phyloP scores from a whole-genome alignment of 2,113 vertebrate species.

The Grus americana region DNA sequence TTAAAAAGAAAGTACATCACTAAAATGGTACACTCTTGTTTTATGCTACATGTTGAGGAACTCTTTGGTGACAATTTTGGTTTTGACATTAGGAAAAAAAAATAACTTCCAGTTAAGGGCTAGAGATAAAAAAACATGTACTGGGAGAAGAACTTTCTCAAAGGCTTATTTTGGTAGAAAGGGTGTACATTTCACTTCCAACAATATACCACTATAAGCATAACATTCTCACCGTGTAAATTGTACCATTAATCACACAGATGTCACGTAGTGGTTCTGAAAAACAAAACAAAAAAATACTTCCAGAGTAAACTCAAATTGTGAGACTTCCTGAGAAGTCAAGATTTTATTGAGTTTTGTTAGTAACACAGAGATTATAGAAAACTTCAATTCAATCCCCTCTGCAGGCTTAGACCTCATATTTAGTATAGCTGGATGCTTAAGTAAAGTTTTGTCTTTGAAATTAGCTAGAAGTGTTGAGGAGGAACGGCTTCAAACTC shows the following conservation, averaged over 20 bases:
- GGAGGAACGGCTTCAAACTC: not conserved
- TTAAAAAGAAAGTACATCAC: not conserved
- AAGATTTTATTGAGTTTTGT: not conserved
- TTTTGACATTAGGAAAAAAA: not conserved
- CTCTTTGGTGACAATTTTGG: not conserved
- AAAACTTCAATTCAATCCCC: not conserved
- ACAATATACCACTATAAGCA: not conserved
- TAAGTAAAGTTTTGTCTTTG: not conserved
- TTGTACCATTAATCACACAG: constrained; percentile 72
- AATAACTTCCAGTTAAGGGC: not conserved
- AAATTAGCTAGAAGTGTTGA: not conserved
- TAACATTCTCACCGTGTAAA: constrained; percentile 71
- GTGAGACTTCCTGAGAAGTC: not conserved
- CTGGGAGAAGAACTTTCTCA: not conserved
- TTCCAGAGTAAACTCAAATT: not conserved
- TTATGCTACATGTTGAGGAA: not conserved
- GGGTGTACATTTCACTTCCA: not conserved
- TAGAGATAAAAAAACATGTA: not conserved
- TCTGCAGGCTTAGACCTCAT: not conserved
- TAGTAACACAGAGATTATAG: not conserved
- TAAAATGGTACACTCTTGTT: not conserved
- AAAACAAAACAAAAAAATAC: not conserved
- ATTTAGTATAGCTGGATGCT: not conserved
- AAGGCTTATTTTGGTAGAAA: not conserved
- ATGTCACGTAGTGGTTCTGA: constrained; percentile 68